phyloP scores from a whole-genome alignment of 1,140 invertebrate species.

The Neodiprion virginianus region DNA sequence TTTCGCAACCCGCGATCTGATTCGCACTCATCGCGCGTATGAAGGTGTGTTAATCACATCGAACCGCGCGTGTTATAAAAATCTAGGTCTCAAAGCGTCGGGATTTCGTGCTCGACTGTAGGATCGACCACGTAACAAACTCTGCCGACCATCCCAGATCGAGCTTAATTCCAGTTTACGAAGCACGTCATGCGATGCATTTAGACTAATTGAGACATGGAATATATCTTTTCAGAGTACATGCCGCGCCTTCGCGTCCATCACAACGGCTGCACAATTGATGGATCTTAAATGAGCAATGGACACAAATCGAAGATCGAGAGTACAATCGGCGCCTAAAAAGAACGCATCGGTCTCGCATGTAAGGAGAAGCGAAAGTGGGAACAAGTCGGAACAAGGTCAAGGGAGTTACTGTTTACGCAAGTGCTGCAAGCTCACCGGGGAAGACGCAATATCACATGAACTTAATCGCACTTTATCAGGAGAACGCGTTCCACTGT shows the following conservation, averaged over 20 bases:
- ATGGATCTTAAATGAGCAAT: too few species aligned
- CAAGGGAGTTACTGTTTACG: not conserved
- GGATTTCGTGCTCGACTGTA: not conserved
- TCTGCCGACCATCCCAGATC: not conserved
- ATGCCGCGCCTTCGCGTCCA: too few species aligned
- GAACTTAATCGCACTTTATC: too few species aligned
- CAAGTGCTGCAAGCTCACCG: too few species aligned
- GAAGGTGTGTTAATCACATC: not conserved
- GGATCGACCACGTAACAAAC: not conserved
- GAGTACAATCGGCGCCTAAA: too few species aligned
- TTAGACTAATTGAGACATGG: not conserved
- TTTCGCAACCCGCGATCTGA: not conserved
- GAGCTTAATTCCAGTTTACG: not conserved
- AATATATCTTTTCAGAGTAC: too few species aligned
- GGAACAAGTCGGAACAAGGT: not conserved
- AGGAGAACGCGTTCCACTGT: too few species aligned
- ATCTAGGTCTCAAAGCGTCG: not conserved
- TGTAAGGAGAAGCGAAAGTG: not conserved
- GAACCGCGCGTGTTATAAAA: not conserved
- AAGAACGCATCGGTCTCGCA: too few species aligned
- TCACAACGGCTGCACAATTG: too few species aligned
- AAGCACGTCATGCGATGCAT: not conserved
- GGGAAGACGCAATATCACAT: too few species aligned
- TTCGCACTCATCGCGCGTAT: not conserved
- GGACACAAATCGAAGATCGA: too few species aligned